Evolutionary conservation across 2,888 invertebrate species (phyloP).

Genomic region (Melanostoma mellinum): DNA sequence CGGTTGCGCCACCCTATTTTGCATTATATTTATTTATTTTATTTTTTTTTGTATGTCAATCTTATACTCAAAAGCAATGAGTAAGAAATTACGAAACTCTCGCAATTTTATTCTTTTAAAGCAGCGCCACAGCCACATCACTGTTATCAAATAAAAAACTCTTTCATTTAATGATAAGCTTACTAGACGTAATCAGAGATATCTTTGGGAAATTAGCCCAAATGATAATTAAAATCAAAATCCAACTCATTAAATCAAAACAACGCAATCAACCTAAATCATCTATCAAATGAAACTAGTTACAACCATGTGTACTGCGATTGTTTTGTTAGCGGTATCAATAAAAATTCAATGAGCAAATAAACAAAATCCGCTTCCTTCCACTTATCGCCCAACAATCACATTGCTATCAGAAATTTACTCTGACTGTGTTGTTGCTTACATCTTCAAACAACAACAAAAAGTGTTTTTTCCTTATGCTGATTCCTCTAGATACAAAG

Average conservation of each 20-base stretch:
- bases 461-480: background rate
- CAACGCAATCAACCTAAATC: conserved; percentile 27
- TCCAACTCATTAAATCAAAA: conserved; percentile 17
- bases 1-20: too few relatives aligned
- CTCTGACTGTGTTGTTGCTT: background rate
- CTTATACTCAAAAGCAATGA: too few relatives aligned
- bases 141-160: too few relatives aligned
- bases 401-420: conserved; percentile 12
- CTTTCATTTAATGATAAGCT: too few relatives aligned
- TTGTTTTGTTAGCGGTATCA: conserved; percentile 31
- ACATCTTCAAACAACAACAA: too few relatives aligned
- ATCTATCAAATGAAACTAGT: conserved; percentile 28
- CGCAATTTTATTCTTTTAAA: too few relatives aligned
- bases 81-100: too few relatives aligned
- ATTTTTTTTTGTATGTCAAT: too few relatives aligned
- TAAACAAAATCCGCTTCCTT: conserved; percentile 13
- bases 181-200: too few relatives aligned
- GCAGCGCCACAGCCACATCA: too few relatives aligned
- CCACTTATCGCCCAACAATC: conserved; percentile 24
- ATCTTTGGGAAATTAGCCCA: too few relatives aligned
- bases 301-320: conserved; percentile 11
- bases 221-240: background rate
- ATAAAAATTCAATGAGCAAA: conserved; percentile 28
- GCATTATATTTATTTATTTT: too few relatives aligned
- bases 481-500: background rate